A percentile compares a stretch with the other conserved stretches of the same genome.
These are phyloP conservation scores for Bombyx mandarina DNA, from an alignment of 1,140 invertebrate species.

Conservation along the genomic window DNA sequence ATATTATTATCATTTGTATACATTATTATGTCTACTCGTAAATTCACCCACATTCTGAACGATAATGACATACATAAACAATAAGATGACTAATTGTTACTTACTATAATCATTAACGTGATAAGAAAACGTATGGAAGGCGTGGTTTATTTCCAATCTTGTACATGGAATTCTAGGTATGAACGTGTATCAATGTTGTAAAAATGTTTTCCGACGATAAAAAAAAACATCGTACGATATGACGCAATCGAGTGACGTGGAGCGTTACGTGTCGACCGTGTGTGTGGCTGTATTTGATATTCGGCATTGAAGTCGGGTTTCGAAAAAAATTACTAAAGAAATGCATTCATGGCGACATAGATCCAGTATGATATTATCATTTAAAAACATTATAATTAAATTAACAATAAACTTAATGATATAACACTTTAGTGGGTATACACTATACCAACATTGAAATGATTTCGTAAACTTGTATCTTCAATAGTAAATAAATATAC, in stretches of 20 bases:
- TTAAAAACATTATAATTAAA: too few relatives aligned
- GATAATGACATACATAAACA: slow-evolving; percentile 18
- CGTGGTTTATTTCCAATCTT: slow-evolving; percentile 21
- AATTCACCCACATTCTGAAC: too few relatives aligned
- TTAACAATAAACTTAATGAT: not conserved
- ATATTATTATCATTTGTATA: too few relatives aligned
- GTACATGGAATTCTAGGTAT: slow-evolving; percentile 12
- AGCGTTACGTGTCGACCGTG: slow-evolving; percentile 17
- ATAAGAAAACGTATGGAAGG: slow-evolving; percentile 13
- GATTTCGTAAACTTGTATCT: too few relatives aligned
- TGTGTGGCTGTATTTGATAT: not conserved
- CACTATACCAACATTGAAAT: too few relatives aligned
- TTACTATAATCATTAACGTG: slow-evolving; percentile 7
- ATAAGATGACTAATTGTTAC: slow-evolving; percentile 15
- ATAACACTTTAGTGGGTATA: too few relatives aligned
- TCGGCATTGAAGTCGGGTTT: not conserved
- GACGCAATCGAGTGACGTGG: slow-evolving; percentile 48
- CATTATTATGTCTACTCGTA: too few relatives aligned
- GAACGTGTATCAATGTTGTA: not conserved
- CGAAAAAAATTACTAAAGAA: not conserved
- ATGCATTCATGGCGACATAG: not conserved
- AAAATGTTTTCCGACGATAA: slow-evolving; percentile 11
- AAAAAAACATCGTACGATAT: slow-evolving; percentile 50
- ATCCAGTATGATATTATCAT: not conserved
- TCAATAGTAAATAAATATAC: too few relatives aligned